Conservation (phyloP, 2,888 invertebrate genomes). For the Adelognathus sp. region DNA sequence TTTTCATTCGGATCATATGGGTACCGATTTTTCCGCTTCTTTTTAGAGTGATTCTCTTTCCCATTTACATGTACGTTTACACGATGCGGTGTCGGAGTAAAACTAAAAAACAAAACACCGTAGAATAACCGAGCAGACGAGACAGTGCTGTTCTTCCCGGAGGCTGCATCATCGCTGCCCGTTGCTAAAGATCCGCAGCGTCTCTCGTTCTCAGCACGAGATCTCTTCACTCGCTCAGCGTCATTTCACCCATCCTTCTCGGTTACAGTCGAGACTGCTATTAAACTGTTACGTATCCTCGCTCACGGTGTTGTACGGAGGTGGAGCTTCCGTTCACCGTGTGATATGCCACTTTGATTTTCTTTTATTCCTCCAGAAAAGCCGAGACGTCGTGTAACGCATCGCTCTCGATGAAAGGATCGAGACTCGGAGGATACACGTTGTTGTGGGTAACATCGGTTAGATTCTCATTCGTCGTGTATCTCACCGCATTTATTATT, state of each 20-base stretch:
- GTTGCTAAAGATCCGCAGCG: neutral
- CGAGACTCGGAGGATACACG: neutral
- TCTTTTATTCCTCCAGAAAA: constrained; percentile 6
- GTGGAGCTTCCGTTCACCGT: constrained; percentile 22
- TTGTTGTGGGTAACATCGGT: neutral
- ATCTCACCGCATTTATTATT: constrained; percentile 18
- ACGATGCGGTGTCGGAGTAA: neutral
- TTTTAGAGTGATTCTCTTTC: no score
- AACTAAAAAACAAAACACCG: constrained; percentile 11
- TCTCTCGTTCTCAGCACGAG: neutral
- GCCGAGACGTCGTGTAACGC: constrained; percentile 14
- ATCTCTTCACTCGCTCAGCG: neutral
- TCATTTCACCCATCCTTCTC: constrained; percentile 8
- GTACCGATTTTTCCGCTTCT: no score
- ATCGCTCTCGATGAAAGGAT: constrained; percentile 17
- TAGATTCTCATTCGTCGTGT: neutral
- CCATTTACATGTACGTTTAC: neutral
- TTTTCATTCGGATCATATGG: no score
- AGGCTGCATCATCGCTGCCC: constrained; percentile 29
- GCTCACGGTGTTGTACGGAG: constrained; percentile 20
- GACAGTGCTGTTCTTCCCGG: constrained; percentile 17
- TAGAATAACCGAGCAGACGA: constrained; percentile 10
- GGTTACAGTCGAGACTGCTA: neutral
- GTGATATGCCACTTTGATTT: neutral
- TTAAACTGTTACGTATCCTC: constrained; percentile 24